Evolutionary conservation across 1,140 invertebrate species (phyloP).

Genomic region (Achroia grisella): DNA sequence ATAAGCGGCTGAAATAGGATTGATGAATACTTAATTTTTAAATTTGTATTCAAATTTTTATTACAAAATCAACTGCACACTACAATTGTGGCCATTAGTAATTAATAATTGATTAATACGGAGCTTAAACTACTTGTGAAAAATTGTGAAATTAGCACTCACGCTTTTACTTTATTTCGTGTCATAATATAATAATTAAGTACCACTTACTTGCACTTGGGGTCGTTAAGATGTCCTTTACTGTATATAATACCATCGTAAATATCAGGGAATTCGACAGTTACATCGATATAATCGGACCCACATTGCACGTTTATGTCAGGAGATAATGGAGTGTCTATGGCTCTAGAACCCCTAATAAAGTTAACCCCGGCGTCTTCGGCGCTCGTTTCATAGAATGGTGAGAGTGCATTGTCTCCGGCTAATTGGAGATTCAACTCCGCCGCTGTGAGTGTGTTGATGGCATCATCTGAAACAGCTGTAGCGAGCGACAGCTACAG

Average conservation of each 20-base stretch:
- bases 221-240: conserved; percentile 79
- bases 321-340: conserved; percentile 43
- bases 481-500: conserved; percentile 69
- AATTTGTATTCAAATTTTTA: too few species aligned
- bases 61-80: too few species aligned
- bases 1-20: too few species aligned
- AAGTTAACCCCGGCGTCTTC: conserved; percentile 61
- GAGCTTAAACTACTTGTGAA: too few species aligned
- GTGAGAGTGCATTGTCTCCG: conserved; percentile 52
- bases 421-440: conserved; percentile 59
- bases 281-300: conserved; percentile 76
- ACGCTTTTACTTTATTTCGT: too few species aligned
- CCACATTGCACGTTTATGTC: conserved; percentile 80
- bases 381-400: conserved; percentile 52
- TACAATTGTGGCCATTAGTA: too few species aligned
- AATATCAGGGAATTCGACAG: conserved; percentile 77
- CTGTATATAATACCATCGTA: conserved; percentile 85
- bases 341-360: conserved; percentile 53
- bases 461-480: conserved; percentile 59
- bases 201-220: conserved; percentile 77
- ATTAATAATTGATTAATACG: too few species aligned
- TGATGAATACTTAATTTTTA: too few species aligned
- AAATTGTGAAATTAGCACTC: too few species aligned
- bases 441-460: conserved; percentile 51
- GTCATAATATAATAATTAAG: background rate